Evolutionary conservation across 2,113 vertebrate species (phyloP), one percentile per base, ranked within the genome.

Genomic region (Cromileptes altivelis): DNA sequence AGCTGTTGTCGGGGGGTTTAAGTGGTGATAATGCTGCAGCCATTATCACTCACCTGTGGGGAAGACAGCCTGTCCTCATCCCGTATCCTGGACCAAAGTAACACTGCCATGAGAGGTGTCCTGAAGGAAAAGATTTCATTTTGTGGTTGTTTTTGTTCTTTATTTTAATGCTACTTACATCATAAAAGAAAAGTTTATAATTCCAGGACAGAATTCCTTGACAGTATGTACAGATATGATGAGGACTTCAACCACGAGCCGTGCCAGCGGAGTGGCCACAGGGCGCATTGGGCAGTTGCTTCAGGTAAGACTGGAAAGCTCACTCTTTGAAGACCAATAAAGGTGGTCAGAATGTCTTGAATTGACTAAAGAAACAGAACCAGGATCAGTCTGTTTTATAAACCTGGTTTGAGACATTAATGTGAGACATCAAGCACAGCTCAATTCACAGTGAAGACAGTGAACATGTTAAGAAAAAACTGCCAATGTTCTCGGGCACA

Each of bases 171-270:
- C 33, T 33, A 3, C 42, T 4, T 25, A 53, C 42, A 11, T 42
- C 0, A 9, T 18, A 12, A 76, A 18, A 47, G 14, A 64, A 18
- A 52, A 25, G 37, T 19, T 10, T 2, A 63, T n/a, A 52, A 11
- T 53, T 8, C 19, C 10, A 61, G 25, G 14, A 42, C 2, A 75
- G 55, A 57, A 62, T 17, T 86, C 90, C 89, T 93, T 96, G 88
- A 97, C 92, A 10, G 18, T 23, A 37, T 68, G 53, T 23, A 0
- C 80, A 98, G 97, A 89, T 98, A 98, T 33, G 97, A 98, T 3
- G 96, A 97, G 75, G 97, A 98, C 84, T 97, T 92, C 89, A 98
- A 98, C 90, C 97, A 97, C 0, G 97, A 97, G 80, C 97, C 97
- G 0, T 97, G 97, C 75, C 92, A 90, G 86, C 94, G 93, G 55